Base-by-base conservation (phyloP, 2,113 vertebrate species). In the Barnardius zonarius region DNA sequence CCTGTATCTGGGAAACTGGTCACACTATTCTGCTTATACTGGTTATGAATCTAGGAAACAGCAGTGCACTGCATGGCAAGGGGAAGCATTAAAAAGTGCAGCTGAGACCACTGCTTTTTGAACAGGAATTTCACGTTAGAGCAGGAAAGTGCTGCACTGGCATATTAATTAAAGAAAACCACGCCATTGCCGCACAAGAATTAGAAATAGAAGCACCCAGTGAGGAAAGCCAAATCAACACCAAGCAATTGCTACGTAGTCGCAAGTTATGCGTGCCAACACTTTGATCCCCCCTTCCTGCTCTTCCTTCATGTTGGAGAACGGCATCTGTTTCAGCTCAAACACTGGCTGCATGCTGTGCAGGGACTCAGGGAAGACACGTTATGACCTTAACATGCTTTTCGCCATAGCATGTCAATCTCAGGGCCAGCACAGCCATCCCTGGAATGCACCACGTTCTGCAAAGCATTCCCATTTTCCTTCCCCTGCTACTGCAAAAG, bases 241-340 rank as follows among this genome's bases (percentile, higher is more conserved):
- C 24, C 59, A 52, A 62, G 67, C 35, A 70, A 39, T 24, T 57
- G 41, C 49, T 66, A 14, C 0, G 2, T 2, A 44, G 27, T 11
- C 4, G 0, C 49, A 67, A 2, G 1, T 1, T 35, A 8, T 5
- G 7, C 7, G 10, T 51, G 30, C 48, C 2, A 5, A 37, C 0
- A 0, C 16, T 62, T 61, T 15, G 33, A 59, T 35, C 33, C 22
- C 57, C 6, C 37, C 39, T 22, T 61, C 43, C 54, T 1, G 9
- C 44, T 80, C 43, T 25, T 75, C 39, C 86, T 61, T 55, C 74
- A 13, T 11, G 8, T 19, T 49, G 37, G 49, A 68, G 70, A 48
- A 30, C 33, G 64, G 44, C 84, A 94, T 89, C 94, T 94, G 93
- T 66, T 96, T 85, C 86, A 95, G 67, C 91, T 91, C 83, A 79